Evolutionary conservation across 2,113 vertebrate genomes (phyloP).

Genomic region (Zosterops borbonicus): DNA sequence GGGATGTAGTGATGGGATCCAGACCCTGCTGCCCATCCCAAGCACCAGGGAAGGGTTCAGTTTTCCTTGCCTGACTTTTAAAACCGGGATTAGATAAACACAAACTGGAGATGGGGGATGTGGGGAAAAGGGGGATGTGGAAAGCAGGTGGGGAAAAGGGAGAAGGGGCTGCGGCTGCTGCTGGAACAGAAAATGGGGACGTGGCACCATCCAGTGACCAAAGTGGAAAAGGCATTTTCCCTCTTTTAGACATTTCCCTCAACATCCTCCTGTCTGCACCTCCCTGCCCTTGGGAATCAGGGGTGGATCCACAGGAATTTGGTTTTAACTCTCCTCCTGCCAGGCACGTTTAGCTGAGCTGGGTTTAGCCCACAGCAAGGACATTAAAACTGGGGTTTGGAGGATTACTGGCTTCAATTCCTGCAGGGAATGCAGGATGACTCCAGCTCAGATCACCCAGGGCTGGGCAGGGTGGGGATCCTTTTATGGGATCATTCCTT

Average conservation of each 20-base stretch:
- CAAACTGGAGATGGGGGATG: neutral
- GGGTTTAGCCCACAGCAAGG: neutral
- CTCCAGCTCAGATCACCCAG: no score
- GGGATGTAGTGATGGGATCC: rapidly evolving
- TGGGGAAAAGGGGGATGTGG: neutral
- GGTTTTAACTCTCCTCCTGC: neutral
- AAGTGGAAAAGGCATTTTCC: neutral
- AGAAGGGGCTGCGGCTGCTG: neutral
- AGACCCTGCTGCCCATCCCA: neutral
- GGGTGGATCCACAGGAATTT: neutral
- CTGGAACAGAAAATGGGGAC: neutral
- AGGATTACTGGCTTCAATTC: rapidly evolving
- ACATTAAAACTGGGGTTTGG: neutral
- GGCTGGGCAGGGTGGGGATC: no score
- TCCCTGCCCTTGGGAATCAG: neutral
- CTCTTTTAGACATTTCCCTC: neutral
- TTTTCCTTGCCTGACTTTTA: neutral
- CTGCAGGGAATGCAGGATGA: neutral
- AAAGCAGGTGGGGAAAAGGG: neutral
- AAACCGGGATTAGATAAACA: neutral
- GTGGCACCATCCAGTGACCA: slow-evolving; percentile 51
- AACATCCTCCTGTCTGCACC: rapidly evolving
- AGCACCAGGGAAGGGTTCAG: neutral
- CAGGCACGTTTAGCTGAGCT: rapidly evolving
- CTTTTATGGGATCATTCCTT: no score